Percentiles rank a stretch among this genome's conserved stretches.
Conservation (phyloP, 2,888 invertebrate genomes). For the Macaria liturata region DNA sequence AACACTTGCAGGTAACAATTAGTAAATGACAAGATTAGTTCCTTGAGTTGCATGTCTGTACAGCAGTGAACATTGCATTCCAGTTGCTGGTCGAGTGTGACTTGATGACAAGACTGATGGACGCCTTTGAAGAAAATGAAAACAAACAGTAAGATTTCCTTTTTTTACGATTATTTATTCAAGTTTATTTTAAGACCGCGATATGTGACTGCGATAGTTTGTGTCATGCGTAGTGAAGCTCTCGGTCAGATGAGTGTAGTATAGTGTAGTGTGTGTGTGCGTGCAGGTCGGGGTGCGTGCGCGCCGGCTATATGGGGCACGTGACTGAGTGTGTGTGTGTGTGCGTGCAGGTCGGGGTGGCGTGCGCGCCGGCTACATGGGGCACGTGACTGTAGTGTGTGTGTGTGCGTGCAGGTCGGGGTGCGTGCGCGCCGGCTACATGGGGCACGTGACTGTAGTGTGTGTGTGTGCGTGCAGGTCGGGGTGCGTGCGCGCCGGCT, state of each 20-base stretch:
- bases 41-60: too few species aligned
- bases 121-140: slow-evolving; percentile 92
- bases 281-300: slow-evolving; percentile 34
- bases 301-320: slow-evolving; percentile 86
- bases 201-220: too few species aligned
- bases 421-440: slow-evolving; percentile 76
- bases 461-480: slow-evolving; percentile 30
- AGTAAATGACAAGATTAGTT: too few species aligned
- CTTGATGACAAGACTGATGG: slow-evolving; percentile 90
- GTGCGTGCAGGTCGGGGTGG: slow-evolving; percentile 38
- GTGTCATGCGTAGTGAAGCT: too few species aligned
- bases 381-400: slow-evolving; percentile 32
- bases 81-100: slow-evolving; percentile 92
- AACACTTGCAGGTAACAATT: too few species aligned
- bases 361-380: slow-evolving; percentile 56
- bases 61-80: slow-evolving; percentile 38
- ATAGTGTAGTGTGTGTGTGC: slow-evolving; percentile 8
- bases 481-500: slow-evolving; percentile 43
- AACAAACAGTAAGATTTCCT: slow-evolving; percentile 86
- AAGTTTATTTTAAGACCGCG: too few species aligned
- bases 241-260: slow-evolving; percentile 68
- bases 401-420: slow-evolving; percentile 13
- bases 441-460: slow-evolving; percentile 82
- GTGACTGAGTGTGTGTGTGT: slow-evolving; percentile 53
- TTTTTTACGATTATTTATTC: too few species aligned